These are phyloP conservation scores for Passer domesticus DNA, from an alignment of 2,113 vertebrate species.

Conservation along the genomic window DNA sequence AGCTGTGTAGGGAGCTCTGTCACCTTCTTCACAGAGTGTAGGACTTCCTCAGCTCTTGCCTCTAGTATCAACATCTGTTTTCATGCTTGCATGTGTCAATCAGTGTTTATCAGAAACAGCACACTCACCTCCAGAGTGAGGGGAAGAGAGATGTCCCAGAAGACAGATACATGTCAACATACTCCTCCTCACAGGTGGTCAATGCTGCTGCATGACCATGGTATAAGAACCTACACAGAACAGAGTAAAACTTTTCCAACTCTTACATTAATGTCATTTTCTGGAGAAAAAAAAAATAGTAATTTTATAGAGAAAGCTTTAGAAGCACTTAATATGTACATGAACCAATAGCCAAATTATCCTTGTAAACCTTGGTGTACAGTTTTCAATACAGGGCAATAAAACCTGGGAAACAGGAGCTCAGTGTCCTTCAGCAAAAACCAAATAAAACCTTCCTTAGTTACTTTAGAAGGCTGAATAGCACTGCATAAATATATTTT, in stretches of 20 bases:
- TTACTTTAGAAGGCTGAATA: constrained; percentile 38
- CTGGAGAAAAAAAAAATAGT: neutral
- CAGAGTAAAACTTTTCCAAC: neutral
- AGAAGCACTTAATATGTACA: neutral
- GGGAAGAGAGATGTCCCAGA: neutral
- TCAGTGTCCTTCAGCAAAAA: neutral
- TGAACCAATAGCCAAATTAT: neutral
- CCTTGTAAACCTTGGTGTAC: neutral
- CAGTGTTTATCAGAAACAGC: neutral
- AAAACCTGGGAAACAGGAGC: constrained; percentile 7
- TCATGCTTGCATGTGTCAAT: neutral
- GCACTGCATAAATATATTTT: constrained; percentile 9
- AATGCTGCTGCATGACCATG: neutral
- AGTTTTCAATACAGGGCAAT: neutral
- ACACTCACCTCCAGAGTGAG: neutral
- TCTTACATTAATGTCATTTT: neutral
- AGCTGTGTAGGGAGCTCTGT: neutral
- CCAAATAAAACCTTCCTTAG: neutral
- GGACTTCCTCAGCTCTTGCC: neutral
- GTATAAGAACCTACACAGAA: neutral
- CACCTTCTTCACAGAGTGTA: neutral
- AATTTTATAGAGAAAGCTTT: neutral
- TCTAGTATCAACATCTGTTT: neutral
- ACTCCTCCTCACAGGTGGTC: neutral
- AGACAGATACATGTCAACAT: neutral